Base-by-base conservation (phyloP, 2,888 invertebrate species). In the Spodoptera littoralis region DNA sequence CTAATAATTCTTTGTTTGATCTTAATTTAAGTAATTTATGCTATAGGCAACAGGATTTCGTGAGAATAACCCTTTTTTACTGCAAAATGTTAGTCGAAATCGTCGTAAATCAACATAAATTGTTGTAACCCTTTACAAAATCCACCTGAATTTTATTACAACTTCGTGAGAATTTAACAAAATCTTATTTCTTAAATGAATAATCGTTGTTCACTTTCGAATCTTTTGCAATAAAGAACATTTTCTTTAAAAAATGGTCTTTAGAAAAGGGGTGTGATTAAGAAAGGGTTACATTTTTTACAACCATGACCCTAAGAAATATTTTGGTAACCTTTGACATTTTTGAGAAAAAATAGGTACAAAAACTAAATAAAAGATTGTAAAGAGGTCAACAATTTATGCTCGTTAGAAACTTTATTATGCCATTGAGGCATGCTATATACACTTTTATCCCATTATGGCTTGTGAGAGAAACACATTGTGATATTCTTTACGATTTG, bases 291-390 rank as follows among this genome's bases (percentile, higher is more conserved):
- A 41, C 8, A 43, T 27, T 41, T 22, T 43, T 48, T 18, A 52
- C 41, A 54, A 60, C 45, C 8, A 18, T 75, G 57, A 65, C 71
- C 65, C 53, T 6, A 54, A 27, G 11, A 64, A 64, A 56, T 60
- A 46, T 18, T 36, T 36, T 36, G 36, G 53, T 52, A 62, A 79
- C 58, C 76, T 77, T 79, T 76, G 76, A 73, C 70, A 56, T 76
- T 60, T 27, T 58, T 30, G 8, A 5, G 18, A 76, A 60, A 66
- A 54, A 45, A 43, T 36, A 3, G 36, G 18, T 18, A 18, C 18
- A 18, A 18, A 18, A 18, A 18, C 18, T 18, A 18, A 18, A 18
- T 18, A 18, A 18, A 18, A 18, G 18, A 2, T 36, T 6, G 51
- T 24, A 55, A 52, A 61, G 46, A 41, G 60, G 65, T 75, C 71